phyloP scores from a whole-genome alignment of 2,888 invertebrate species.

The Drosophila anceps region DNA sequence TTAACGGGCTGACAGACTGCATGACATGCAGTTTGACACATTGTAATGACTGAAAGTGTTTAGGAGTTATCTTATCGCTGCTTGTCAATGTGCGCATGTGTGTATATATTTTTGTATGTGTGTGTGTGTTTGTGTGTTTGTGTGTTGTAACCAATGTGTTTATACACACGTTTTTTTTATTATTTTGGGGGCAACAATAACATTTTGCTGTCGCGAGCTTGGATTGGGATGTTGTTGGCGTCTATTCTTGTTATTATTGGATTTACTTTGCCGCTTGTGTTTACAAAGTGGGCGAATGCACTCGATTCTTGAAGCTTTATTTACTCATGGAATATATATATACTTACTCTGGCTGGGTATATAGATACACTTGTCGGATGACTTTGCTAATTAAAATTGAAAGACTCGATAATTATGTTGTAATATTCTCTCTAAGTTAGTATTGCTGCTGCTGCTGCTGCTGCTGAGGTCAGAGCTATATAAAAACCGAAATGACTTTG shows the following conservation, averaged over 20 bases:
- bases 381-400: constrained; percentile 27
- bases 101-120: not conserved
- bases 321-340: not conserved
- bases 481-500: not conserved
- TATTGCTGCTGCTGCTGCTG: not conserved
- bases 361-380: constrained; percentile 6
- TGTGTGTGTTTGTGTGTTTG: constrained; percentile 21
- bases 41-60: constrained; percentile 43
- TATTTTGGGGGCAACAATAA: constrained; percentile 18
- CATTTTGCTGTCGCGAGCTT: constrained; percentile 17
- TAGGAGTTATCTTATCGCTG: constrained; percentile 60
- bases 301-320: constrained; percentile 25
- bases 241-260: constrained; percentile 12
- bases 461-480: constrained; percentile 6
- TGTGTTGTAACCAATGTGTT: constrained; percentile 28
- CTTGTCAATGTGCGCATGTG: constrained; percentile 13
- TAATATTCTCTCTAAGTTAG: not conserved
- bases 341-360: not conserved
- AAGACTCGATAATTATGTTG: constrained; percentile 4
- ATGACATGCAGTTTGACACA: constrained; percentile 71
- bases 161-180: constrained; percentile 41
- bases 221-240: constrained; percentile 34
- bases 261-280: constrained; percentile 20
- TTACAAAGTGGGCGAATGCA: constrained; percentile 44
- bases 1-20: constrained; percentile 47